A percentile compares a stretch with the other conserved stretches of the same genome.
phyloP scores from a whole-genome alignment of 1,140 invertebrate species.

The Formica exsecta region DNA sequence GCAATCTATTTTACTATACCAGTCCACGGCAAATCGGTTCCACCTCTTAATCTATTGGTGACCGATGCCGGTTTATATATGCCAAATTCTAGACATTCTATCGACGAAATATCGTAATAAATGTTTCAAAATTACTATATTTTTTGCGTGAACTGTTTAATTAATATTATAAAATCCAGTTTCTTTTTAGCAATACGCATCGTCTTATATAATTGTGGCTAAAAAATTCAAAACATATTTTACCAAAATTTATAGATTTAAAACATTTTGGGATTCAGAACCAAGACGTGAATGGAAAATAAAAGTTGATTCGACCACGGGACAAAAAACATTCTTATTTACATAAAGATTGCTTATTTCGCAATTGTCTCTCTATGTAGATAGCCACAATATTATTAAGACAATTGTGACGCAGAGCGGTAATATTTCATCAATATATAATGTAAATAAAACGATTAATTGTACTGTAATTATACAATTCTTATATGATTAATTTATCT shows the following conservation, averaged over 20 bases:
- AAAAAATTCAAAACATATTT: not conserved
- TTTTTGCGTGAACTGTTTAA: not conserved
- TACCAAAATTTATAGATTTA: not conserved
- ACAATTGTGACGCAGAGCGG: not conserved
- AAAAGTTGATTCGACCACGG: not conserved
- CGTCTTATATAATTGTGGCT: not conserved
- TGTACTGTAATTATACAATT: not conserved
- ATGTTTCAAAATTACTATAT: slow-evolving; percentile 7
- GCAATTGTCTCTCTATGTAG: not conserved
- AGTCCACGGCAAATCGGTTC: slow-evolving; percentile 2
- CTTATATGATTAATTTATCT: not conserved
- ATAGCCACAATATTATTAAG: not conserved
- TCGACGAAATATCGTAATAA: slow-evolving; percentile 10
- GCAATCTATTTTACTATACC: slow-evolving; percentile 50
- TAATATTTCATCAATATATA: not conserved
- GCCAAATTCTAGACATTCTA: not conserved
- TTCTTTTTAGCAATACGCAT: not conserved
- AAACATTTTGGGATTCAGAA: slow-evolving; percentile 14
- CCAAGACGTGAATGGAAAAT: not conserved
- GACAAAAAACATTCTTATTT: slow-evolving; percentile 18
- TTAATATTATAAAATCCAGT: not conserved
- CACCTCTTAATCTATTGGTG: not conserved
- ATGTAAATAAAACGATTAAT: not conserved
- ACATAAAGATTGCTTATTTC: not conserved
- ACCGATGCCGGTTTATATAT: not conserved